Base-by-base conservation (phyloP, 2,797 vertebrate species). In the Chaenodraco wilsoni region DNA sequence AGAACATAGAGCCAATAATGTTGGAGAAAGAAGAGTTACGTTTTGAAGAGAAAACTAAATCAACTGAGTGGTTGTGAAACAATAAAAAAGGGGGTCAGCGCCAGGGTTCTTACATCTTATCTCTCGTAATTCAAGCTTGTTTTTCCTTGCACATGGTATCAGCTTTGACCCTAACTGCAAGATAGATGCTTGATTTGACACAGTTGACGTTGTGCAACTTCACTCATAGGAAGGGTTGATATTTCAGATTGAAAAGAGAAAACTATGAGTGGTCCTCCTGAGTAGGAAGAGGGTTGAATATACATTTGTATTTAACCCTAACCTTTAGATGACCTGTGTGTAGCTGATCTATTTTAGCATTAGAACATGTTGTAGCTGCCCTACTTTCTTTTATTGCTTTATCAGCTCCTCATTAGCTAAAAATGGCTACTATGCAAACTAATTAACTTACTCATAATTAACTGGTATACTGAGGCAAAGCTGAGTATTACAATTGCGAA, bases 391-490 rank as follows among this genome's bases (percentile, higher is more conserved):
- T 52, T 72, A 1, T 5, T 61, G 31, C 55, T 73, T 69, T 37
- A 58, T 17, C 27, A 61, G 52, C 23, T 63, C 66, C 60, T 82
- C 74, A 84, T 88, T 84, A 83, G 17, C 49, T 61, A 49, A 76
- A 71, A 72, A 84, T 64, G 52, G 64, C 23, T 40, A 67, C 60
- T 17, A 46, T 17, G 68, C 64, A 73, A 82, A 74, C 55, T 77
- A 84, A 87, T 88, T 71, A 76, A 40, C 23, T n/a, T 60, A 79
- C 64, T 87, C 73, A 65, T 71, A 85, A 86, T 82, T 82, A 87
- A 76, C 62, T 58, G 48, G 65, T 71, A 49, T 49, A 72, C 72
- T 37, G 14, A 79, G 44, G 61, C 59, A 81, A 66, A 37, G 55
- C 61, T 69, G 21, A 57, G 66, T 10, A 27, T 63, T 76, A 77